Conservation (phyloP, 2,888 invertebrate genomes). For the Volucella inanis region DNA sequence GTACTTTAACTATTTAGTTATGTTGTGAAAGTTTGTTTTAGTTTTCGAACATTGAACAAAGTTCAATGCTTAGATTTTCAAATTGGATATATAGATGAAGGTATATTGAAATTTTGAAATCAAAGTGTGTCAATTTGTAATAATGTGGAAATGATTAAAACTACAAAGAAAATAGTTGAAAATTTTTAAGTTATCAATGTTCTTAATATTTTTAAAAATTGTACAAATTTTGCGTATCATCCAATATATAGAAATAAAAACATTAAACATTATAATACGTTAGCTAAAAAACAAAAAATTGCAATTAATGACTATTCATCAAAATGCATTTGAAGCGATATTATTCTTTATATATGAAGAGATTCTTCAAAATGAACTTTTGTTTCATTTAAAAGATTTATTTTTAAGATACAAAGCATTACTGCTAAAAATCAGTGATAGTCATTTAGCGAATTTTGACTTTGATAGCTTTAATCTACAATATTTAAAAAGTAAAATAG, state of each 20-base stretch:
- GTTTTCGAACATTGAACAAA: too few species aligned
- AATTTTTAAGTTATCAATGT: not conserved
- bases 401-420: not conserved
- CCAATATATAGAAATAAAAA: not conserved
- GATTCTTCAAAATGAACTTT: not conserved
- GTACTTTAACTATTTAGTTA: too few species aligned
- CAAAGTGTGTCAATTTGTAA: not conserved
- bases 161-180: not conserved
- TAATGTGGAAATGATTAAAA: not conserved
- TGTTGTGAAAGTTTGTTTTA: too few species aligned
- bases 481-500: not conserved
- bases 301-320: not conserved
- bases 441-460: not conserved
- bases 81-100: too few species aligned
- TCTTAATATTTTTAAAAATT: not conserved
- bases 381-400: not conserved
- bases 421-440: not conserved
- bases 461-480: not conserved
- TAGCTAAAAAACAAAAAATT: not conserved
- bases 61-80: too few species aligned
- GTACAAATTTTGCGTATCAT: conserved; percentile 2
- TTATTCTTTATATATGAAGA: not conserved
- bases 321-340: not conserved
- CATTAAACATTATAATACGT: not conserved
- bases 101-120: too few species aligned